Base-by-base conservation (phyloP, 2,888 invertebrate genomes). In the Rhyacophila evoluta region DNA sequence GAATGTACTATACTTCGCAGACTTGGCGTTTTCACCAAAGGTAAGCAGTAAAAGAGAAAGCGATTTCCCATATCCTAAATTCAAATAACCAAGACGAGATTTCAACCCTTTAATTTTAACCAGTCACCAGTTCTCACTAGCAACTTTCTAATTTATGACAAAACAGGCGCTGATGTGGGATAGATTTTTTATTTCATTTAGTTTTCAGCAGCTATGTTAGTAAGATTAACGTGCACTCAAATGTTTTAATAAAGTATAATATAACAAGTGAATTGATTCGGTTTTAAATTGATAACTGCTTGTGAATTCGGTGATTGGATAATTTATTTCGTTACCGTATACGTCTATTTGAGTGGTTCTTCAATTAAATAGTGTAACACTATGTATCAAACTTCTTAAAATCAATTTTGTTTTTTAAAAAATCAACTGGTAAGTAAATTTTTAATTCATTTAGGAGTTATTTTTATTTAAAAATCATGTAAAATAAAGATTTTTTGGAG, bases 21-120 rank as follows among this genome's bases (percentile, higher is more conserved):
- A 55, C 25, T 55, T 55, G 15, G 25, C 25, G 19, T 25, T 25
- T 55, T 10, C 55, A 55, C 25, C 25, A 69, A 70, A 69, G 72
- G 69, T 73, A 75, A 77, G 37, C 68, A 80, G 70, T 76, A 79
- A 75, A 80, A 79, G 72, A 79, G 78, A 78, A 80, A 80, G 78
- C 77, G 41, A 27, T 74, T 75, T 74, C 39, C 38, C 67, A 78
- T 71, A 68, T 75, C 67, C 72, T 25, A 73, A 75, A 33, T 33
- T 33, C 29, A 33, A 33, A 33, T 33, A 33, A 33, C 29, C 19
- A 5, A 73, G 27, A 33, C 19, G 8, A 67, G 25, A 19, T 27
- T 38, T 41, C 29, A 77, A 28, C 67, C 72, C 38, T 77, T 77
- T 67, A 12, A 29, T 37, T 29, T 72, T 38, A 36, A 39, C 77